Conservation (phyloP, 2,888 invertebrate species). For the Cyclophora punctaria region DNA sequence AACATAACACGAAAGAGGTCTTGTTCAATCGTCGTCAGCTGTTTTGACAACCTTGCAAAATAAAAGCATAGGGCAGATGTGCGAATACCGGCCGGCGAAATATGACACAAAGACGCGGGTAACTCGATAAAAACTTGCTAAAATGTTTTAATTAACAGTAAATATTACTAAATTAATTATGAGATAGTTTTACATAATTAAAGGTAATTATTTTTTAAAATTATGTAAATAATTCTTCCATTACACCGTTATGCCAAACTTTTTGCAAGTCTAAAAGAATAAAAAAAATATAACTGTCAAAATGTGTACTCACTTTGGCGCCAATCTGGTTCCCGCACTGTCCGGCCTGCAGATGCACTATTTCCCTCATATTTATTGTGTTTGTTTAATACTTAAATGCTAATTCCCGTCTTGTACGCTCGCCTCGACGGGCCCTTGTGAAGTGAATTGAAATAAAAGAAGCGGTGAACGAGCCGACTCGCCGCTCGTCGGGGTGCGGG, state of each 20-base stretch:
- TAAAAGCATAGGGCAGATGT: too few species aligned
- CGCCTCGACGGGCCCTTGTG: conserved; percentile 42
- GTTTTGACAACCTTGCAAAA: too few species aligned
- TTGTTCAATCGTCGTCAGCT: too few species aligned
- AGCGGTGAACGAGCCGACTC: conserved; percentile 30
- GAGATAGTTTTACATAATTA: too few species aligned
- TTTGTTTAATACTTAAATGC: conserved; percentile 18
- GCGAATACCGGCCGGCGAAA: too few species aligned
- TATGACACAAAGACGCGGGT: too few species aligned
- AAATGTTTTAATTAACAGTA: background rate
- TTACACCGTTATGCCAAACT: background rate
- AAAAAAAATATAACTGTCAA: conserved; percentile 4
- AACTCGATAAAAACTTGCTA: background rate
- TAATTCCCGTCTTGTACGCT: conserved; percentile 33
- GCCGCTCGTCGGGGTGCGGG: conserved; percentile 48
- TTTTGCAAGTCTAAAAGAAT: conserved; percentile 5
- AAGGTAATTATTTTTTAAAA: too few species aligned
- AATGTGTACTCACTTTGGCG: conserved; percentile 61
- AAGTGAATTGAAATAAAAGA: conserved; percentile 44
- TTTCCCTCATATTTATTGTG: conserved; percentile 82
- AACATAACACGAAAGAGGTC: too few species aligned
- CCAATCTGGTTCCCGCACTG: conserved; percentile 92
- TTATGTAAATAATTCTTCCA: too few species aligned
- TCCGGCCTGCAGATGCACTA: conserved; percentile 87
- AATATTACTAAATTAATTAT: too few species aligned